These are phyloP conservation scores for Cheiracanthium punctorium DNA, from an alignment of 2,888 invertebrate species.

Conservation along the genomic window DNA sequence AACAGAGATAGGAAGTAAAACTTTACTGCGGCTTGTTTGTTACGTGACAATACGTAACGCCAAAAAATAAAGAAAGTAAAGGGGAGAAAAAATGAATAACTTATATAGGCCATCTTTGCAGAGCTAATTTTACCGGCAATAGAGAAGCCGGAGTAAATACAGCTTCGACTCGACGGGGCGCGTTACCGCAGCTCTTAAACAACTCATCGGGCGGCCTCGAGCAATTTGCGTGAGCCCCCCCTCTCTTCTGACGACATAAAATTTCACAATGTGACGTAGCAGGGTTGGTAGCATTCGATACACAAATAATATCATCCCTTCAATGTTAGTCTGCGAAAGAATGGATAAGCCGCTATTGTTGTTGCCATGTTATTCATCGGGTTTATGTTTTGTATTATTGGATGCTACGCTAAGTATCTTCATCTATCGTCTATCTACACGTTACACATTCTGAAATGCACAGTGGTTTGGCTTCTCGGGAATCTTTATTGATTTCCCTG, in stretches of 20 bases:
- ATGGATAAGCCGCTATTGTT: neutral
- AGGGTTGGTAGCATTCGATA: neutral
- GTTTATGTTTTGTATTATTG: neutral
- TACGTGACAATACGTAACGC: no score
- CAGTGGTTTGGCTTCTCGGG: no score
- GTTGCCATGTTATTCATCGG: neutral
- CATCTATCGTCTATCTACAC: neutral
- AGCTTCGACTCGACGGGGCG: constrained; percentile 8
- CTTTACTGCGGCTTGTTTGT: no score
- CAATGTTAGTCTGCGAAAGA: neutral
- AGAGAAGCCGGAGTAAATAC: constrained; percentile 4
- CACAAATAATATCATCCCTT: neutral
- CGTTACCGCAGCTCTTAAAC: neutral
- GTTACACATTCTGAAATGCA: no score
- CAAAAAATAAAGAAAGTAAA: neutral
- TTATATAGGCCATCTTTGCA: neutral
- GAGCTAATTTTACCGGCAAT: constrained; percentile 11
- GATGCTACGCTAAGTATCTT: neutral
- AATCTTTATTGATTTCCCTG: no score
- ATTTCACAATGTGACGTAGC: neutral
- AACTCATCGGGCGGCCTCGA: constrained; percentile 3
- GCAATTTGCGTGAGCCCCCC: neutral
- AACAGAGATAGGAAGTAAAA: no score
- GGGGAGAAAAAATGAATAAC: neutral
- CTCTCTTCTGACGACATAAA: neutral